phyloP scores from a whole-genome alignment of 1,140 invertebrate genomes.

The Drosophila oshimai region DNA sequence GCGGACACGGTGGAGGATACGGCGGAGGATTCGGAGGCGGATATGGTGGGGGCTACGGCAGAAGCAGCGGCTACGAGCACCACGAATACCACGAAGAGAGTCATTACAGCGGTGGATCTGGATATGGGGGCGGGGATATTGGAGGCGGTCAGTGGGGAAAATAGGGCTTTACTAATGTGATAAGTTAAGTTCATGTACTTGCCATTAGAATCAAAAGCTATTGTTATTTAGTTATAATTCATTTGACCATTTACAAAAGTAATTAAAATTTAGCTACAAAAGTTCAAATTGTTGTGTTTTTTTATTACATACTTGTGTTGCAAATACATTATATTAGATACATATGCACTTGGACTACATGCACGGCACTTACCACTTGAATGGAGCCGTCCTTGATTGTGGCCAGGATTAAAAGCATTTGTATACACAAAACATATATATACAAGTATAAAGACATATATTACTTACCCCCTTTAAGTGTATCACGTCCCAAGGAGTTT shows the following conservation, averaged over 20 bases:
- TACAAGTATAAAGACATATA: too few species aligned
- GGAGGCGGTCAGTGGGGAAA: conserved; percentile 55
- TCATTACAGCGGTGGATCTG: conserved; percentile 50
- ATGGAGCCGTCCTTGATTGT: too few species aligned
- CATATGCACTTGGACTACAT: too few species aligned
- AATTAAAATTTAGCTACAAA: conserved; percentile 1
- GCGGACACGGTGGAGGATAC: conserved; percentile 21
- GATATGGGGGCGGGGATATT: conserved; percentile 26
- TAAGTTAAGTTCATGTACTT: conserved; percentile 4
- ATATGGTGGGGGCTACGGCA: conserved; percentile 6
- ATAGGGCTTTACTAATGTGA: conserved; percentile 8
- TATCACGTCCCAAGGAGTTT: too few species aligned
- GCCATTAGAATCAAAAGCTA: conserved; percentile 33
- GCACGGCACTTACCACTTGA: too few species aligned
- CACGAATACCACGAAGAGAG: conserved; percentile 64
- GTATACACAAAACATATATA: too few species aligned
- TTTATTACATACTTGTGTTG: too few species aligned
- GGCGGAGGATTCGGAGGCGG: neutral
- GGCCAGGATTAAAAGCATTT: too few species aligned
- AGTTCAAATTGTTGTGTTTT: too few species aligned
- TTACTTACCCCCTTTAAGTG: too few species aligned
- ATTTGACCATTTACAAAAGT: conserved; percentile 6
- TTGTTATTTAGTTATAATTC: conserved; percentile 64
- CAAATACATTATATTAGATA: too few species aligned
- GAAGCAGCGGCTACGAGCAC: conserved; percentile 57